Base-by-base conservation (phyloP, 64 coral and sea anemone species). In the Hydrozoanthus tunicans region DNA sequence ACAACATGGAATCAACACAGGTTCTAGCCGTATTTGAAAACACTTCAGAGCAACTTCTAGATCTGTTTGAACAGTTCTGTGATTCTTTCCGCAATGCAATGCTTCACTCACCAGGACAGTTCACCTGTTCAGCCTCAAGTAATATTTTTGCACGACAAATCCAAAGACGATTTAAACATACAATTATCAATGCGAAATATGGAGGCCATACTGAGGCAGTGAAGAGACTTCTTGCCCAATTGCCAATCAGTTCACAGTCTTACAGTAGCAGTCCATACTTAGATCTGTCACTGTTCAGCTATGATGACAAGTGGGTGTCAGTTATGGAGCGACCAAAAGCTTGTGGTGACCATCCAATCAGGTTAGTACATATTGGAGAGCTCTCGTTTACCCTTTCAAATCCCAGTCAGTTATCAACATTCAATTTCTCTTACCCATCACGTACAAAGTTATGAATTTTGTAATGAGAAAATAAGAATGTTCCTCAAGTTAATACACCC, bases 131-230 rank as follows among this genome's bases (percentile, higher is more conserved):
- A 43, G 97, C 97, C 43, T 99, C 97, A 76, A 99, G 97, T 73
- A 99, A 99, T 57, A 99, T 96, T 68, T 95, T 93, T 88, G 97
- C 97, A 13, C 83, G 97, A 56, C 97, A 99, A 83, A 99, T 99
- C 70, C 94, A 95, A 90, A 92, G 97, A 57, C 78, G 97, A 62
- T 99, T 99, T 64, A 99, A 99, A 54, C 97, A 99, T 69, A 99
- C 97, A 9, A 99, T 99, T 89, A 95, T 99, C 59, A 99, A 99
- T 96, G 97, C 97, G 13, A 99, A 99, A 80, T 99, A 96, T 92
- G 97, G 97, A 27, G 97, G 97, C 5, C 94, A 99, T 20, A 99
- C 97, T 79, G 97, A 99, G 83, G 97, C 97, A 59, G 94, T 99
- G 55, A 99, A 99, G 56, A 77, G 97, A 66, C 94, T 99, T 79